A percentile compares a stretch with the other conserved stretches of the same genome.
These are phyloP conservation scores for Diplogasteroides magnus DNA, from an alignment of 1,140 invertebrate genomes.

Conservation along the genomic window DNA sequence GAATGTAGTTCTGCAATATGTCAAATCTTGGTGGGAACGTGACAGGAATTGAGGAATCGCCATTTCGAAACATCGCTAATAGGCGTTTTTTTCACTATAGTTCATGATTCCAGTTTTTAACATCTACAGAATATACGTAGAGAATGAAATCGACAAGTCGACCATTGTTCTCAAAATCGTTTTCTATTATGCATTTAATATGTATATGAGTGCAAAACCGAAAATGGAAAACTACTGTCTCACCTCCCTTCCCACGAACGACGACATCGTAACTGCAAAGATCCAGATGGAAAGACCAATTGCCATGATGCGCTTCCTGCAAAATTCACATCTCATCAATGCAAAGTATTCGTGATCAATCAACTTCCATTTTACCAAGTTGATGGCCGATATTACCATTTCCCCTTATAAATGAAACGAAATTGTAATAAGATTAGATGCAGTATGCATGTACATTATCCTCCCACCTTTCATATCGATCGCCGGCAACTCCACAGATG, in stretches of 20 bases:
- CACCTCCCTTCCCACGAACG: slow-evolving; percentile 66
- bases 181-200: background rate
- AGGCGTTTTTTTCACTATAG: too few relatives aligned
- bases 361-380: too few relatives aligned
- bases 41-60: too few relatives aligned
- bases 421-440: background rate
- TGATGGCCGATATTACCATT: too few relatives aligned
- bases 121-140: too few relatives aligned
- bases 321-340: too few relatives aligned
- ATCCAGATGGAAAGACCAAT: slow-evolving; percentile 87
- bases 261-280: slow-evolving; percentile 80
- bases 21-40: too few relatives aligned
- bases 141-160: background rate
- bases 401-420: background rate
- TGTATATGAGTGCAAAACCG: background rate
- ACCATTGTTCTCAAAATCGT: background rate
- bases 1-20: slow-evolving; percentile 66
- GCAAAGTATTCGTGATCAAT: too few relatives aligned
- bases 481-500: slow-evolving; percentile 92
- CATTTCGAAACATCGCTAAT: too few relatives aligned
- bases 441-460: background rate
- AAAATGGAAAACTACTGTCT: too few relatives aligned
- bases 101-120: too few relatives aligned
- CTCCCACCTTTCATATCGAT: slow-evolving; percentile 71
- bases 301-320: slow-evolving; percentile 76